Evolutionary conservation across 1,140 invertebrate genomes (phyloP).

Genomic region (Pseudoatta argentina): DNA sequence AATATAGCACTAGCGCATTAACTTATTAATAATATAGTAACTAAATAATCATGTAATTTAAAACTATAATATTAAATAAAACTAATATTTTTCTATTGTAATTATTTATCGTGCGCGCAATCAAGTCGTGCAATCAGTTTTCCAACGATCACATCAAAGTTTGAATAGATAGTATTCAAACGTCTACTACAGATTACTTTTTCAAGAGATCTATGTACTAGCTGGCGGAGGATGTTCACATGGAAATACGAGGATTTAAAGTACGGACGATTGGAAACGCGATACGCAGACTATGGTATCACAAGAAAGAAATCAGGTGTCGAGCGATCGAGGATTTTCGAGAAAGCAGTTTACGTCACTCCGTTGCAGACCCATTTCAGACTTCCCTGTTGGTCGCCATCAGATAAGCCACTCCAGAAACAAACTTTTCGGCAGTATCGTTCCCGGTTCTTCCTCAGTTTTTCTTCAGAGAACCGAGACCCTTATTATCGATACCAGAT

Average conservation of each 20-base stretch:
- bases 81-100: not conserved
- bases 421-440: slow-evolving; percentile 78
- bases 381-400: slow-evolving; percentile 71
- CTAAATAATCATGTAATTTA: not conserved
- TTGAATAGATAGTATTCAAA: slow-evolving; percentile 18
- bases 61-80: not conserved
- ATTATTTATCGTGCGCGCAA: not conserved
- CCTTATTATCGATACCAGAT: slow-evolving; percentile 66
- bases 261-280: slow-evolving; percentile 67
- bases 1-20: not conserved
- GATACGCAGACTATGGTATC: slow-evolving; percentile 66
- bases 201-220: slow-evolving; percentile 35
- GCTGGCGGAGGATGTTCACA: slow-evolving; percentile 37
- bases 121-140: not conserved
- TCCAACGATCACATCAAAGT: not conserved
- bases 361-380: slow-evolving; percentile 70
- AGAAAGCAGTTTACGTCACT: slow-evolving; percentile 74
- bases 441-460: slow-evolving; percentile 47
- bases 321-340: slow-evolving; percentile 74
- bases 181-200: slow-evolving; percentile 28
- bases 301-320: slow-evolving; percentile 75
- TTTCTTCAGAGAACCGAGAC: slow-evolving; percentile 59
- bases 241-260: slow-evolving; percentile 68
- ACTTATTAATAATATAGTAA: not conserved
- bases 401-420: slow-evolving; percentile 76